Base-by-base conservation (phyloP, 2,888 invertebrate species). In the Spicauda simplicius region DNA sequence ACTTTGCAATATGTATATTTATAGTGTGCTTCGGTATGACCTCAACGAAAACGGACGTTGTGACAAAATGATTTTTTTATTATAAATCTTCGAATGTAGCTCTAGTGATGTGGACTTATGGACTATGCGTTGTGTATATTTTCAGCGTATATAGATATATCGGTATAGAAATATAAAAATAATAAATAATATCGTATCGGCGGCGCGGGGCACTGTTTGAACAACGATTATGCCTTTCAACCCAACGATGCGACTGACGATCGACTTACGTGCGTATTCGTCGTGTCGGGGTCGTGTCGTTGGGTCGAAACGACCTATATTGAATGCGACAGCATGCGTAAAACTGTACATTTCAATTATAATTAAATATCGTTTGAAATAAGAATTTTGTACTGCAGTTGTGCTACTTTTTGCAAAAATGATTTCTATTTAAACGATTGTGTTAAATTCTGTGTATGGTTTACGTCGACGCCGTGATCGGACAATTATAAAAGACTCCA, bases 121-220 rank as follows among this genome's bases (percentile, higher is more conserved):
- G 80, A 80, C 77, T 73, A 74, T 76, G 80, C 79, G 82, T 80
- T 80, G 85, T 85, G 86, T 88, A 85, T 84, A 85, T 81, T 76
- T 41, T 83, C 78, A 79, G 80, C 81, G 82, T 85, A 82, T 83
- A 74, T 88, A 88, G 82, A 85, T 85, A 82, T 87, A 85, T 84
- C 76, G 81, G 80, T 81, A 78, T 83, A 85, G 77, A 82, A 75
- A 79, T 81, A 83, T 80, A 74, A 74, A 77, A 74, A 7, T 54
- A 76, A 77, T 76, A 76, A 75, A 73, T 70, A 71, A 77, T 74
- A 77, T 82, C 48, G 80, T 33, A 77, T 73, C 76, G 77, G 73
- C 71, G 70, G 73, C 63, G 74, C 75, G 82, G 78, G 80, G 78
- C 85, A 80, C 86, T 84, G 84, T 71, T 70, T 64, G 65, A 59